phyloP scores from a whole-genome alignment of 2,113 vertebrate genomes.

The Lepus americanus region DNA sequence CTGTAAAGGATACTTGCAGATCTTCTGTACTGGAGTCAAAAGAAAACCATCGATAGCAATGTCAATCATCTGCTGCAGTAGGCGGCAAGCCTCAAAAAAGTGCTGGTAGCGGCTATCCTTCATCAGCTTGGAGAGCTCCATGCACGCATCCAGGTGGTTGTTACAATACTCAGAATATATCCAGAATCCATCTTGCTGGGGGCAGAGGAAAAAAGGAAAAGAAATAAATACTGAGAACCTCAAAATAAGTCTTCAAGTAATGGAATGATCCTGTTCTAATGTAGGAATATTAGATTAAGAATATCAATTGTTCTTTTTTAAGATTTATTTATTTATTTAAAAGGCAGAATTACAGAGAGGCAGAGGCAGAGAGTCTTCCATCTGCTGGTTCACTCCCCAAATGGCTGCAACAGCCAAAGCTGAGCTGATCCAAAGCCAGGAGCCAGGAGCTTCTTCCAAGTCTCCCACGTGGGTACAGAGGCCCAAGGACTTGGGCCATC shows the following conservation, averaged over 20 bases:
- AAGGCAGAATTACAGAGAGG: no score
- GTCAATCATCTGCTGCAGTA: constrained; percentile 99
- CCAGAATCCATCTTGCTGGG: constrained; percentile 99
- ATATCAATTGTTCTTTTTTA: neutral
- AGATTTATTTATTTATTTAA: no score
- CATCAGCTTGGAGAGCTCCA: constrained; percentile 99
- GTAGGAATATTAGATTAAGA: constrained; percentile 40
- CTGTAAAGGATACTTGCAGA: constrained; percentile 99
- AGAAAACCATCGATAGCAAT: constrained; percentile 99
- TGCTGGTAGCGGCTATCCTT: constrained; percentile 98
- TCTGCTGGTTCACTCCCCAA: no score
- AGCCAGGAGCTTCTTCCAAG: no score
- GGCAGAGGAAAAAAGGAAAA: constrained; percentile 26
- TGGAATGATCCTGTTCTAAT: neutral
- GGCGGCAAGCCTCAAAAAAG: constrained; percentile 98
- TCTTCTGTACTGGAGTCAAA: constrained; percentile 99
- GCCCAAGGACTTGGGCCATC: no score
- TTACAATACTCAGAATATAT: constrained; percentile 99
- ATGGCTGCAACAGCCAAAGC: no score
- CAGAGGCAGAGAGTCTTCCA: no score
- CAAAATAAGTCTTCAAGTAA: constrained; percentile 43
- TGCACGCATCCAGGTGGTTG: constrained; percentile 98
- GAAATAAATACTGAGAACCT: neutral
- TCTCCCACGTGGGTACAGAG: no score
- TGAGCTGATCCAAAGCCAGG: no score